Evolutionary conservation across 2,888 invertebrate species (phyloP).

Genomic region (Halocaridina rubra): DNA sequence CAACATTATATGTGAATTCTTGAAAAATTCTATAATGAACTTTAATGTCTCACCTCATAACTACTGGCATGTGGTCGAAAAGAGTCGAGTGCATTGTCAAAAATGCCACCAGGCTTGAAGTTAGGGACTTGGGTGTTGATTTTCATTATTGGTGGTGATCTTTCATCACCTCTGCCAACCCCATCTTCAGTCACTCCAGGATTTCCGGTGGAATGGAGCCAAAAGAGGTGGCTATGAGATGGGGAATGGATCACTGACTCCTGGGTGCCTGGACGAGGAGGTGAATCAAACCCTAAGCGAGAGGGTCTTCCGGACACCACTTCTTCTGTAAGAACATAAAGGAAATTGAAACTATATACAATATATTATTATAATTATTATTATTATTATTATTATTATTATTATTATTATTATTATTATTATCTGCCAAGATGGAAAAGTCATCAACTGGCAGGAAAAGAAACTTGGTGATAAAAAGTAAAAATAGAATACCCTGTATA

Average conservation of each 20-base stretch:
- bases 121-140: slow-evolving; percentile 15
- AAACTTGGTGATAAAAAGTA: too few relatives aligned
- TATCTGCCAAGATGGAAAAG: too few relatives aligned
- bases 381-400: too few relatives aligned
- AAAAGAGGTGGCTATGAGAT: neutral
- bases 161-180: neutral
- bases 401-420: too few relatives aligned
- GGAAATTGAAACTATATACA: too few relatives aligned
- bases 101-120: neutral
- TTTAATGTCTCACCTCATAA: slow-evolving; percentile 37
- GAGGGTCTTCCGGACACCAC: slow-evolving; percentile 13
- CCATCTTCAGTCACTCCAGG: neutral
- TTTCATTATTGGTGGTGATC: slow-evolving; percentile 24
- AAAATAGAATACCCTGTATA: too few relatives aligned
- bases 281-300: neutral
- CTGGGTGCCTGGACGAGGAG: slow-evolving; percentile 21
- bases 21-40: too few relatives aligned
- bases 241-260: neutral
- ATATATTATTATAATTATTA: too few relatives aligned
- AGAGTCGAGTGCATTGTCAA: slow-evolving; percentile 28
- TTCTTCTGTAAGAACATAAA: slow-evolving; percentile 11
- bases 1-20: too few relatives aligned
- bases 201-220: neutral
- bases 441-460: too few relatives aligned
- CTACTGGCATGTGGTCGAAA: slow-evolving; percentile 10